Base-by-base conservation (phyloP, 2,888 invertebrate genomes). In the Drosophila diplacantha region DNA sequence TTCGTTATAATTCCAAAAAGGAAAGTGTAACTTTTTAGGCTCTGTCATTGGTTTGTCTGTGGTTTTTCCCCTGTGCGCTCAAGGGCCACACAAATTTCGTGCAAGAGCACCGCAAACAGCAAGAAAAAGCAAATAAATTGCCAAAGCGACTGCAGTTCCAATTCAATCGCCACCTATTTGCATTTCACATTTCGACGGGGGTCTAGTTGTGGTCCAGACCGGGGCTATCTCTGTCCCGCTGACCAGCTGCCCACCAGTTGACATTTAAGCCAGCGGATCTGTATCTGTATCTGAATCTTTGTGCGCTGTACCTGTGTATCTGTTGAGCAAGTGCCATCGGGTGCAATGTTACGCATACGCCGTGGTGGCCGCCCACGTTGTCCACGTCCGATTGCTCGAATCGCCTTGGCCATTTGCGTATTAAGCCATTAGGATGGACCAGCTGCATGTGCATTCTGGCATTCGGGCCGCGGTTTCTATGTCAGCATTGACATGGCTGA, bases 311-410 rank as follows among this genome's bases (percentile, higher is more conserved):
- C 29, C 7, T 7, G 26, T 14, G 44, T 12, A 18, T 18, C 18
- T 56, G 69, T 67, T 74, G 74, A 73, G 74, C 74, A 69, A 74
- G 78, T 78, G 79, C 56, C 61, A 62, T 54, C 62, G 58, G 63
- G 61, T 66, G 68, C 71, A 68, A 73, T 57, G 69, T 81, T 74
- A 71, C 75, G 80, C 73, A 80, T 79, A 65, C 77, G 81, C 65
- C 69, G 52, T 35, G 54, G 69, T 46, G 58, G 31, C 31, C 68
- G 55, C 79, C 79, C 80, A 79, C 81, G 62, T 59, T 35, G 49
- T 44, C 44, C 44, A 44, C 29, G 44, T 44, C 44, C 44, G 44
- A 44, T 29, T 18, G 29, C 43, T 16, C 18, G 18, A 22, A 18
- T 46, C 29, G 38, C 44, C 43, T 49, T 59, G 44, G 65, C 49